Evolutionary conservation across 2,113 vertebrate species (phyloP).

Genomic region (Cariama cristata): DNA sequence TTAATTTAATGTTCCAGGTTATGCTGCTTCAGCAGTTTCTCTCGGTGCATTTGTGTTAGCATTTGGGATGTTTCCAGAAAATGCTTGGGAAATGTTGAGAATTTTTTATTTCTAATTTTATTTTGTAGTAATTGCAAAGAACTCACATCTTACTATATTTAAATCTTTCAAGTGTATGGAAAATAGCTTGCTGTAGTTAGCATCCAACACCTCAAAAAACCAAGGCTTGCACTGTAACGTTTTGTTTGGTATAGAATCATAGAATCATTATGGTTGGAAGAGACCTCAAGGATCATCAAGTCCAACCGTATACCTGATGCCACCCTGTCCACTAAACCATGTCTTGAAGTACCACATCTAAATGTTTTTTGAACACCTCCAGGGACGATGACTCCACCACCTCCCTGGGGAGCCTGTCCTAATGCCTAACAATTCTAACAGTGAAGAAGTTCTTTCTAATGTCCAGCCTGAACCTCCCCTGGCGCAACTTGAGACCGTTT

Average conservation of each 20-base stretch:
- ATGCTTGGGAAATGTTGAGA: not conserved
- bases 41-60: not conserved
- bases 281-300: no score
- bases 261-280: no score
- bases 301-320: no score
- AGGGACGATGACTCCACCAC: no score
- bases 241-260: not conserved
- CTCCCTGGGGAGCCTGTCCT: no score
- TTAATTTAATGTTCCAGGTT: not conserved
- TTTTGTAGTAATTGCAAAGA: not conserved
- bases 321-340: no score
- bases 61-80: not conserved
- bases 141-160: not conserved
- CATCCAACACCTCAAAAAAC: not conserved
- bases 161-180: not conserved
- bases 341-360: no score
- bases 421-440: no score
- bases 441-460: no score
- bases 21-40: slow-evolving; percentile 12
- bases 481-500: no score
- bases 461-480: no score
- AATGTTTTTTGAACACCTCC: no score
- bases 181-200: not conserved
- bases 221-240: not conserved
- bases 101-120: not conserved